Conservation (phyloP, 2,113 vertebrate genomes). For the Hyla sarda region DNA sequence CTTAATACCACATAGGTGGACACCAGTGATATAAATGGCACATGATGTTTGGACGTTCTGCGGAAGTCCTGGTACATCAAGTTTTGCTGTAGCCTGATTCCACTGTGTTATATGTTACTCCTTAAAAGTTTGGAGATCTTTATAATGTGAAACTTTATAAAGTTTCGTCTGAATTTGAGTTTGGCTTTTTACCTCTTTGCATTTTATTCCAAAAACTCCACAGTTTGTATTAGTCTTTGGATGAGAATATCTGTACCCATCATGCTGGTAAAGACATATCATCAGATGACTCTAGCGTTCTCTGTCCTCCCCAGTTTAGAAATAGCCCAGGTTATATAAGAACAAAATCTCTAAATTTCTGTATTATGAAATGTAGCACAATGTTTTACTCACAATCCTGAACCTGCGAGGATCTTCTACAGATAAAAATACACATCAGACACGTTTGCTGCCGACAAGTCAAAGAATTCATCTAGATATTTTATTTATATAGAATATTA, state of each 20-base stretch:
- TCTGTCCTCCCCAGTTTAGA: neutral
- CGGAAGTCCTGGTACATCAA: too few relatives aligned
- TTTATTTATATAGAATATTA: slow-evolving; percentile 12
- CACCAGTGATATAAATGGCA: too few relatives aligned
- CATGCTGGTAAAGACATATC: neutral
- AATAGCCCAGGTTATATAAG: slow-evolving; percentile 1
- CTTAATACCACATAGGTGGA: too few relatives aligned
- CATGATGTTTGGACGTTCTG: too few relatives aligned
- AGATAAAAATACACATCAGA: slow-evolving; percentile 47
- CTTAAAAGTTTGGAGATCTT: too few relatives aligned
- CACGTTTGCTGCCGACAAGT: neutral
- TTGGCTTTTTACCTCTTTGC: neutral
- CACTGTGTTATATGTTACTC: too few relatives aligned
- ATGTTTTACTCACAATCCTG: slow-evolving; percentile 11
- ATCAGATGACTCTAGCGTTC: neutral
- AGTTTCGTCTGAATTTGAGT: neutral
- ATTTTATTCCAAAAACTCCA: neutral
- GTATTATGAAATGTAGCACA: neutral
- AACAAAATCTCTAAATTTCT: neutral
- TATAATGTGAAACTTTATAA: too few relatives aligned
- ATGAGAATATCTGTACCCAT: neutral
- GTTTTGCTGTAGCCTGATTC: too few relatives aligned
- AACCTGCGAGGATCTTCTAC: slow-evolving; percentile 11
- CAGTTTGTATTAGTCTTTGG: neutral
- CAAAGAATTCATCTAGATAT: slow-evolving; percentile 12